phyloP scores from a whole-genome alignment of 2,888 invertebrate genomes.

The Zhengitettix transpicula region DNA sequence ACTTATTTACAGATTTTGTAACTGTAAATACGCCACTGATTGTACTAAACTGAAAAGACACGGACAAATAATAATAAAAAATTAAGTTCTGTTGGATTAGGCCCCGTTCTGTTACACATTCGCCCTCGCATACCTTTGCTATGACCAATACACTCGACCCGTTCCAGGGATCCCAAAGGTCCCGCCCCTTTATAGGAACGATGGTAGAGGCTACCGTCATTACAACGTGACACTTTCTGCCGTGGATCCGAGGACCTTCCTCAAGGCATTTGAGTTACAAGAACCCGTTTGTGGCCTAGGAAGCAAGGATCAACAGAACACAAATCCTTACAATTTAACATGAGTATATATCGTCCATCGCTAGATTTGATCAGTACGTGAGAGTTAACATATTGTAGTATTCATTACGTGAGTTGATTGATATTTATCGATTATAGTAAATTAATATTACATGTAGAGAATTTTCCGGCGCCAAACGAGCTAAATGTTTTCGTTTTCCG shows the following conservation, averaged over 20 bases:
- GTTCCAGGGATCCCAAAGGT: not conserved
- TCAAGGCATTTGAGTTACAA: not conserved
- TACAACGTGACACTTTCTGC: not conserved
- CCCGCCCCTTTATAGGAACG: not conserved
- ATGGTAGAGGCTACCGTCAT: not conserved
- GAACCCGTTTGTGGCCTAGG: not conserved
- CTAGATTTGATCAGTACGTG: not conserved
- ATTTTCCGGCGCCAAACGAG: too few relatives aligned
- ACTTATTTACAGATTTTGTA: too few relatives aligned
- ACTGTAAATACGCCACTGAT: too few relatives aligned
- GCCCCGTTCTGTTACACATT: not conserved
- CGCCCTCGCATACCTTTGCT: not conserved
- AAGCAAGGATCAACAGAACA: not conserved
- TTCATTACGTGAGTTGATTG: too few relatives aligned
- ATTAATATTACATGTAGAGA: too few relatives aligned
- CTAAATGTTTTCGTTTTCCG: too few relatives aligned
- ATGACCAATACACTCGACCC: not conserved
- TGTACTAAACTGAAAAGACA: too few relatives aligned
- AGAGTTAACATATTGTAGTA: not conserved
- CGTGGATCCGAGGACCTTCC: not conserved
- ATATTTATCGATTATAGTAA: too few relatives aligned
- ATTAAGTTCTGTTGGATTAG: not conserved
- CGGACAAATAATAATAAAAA: not conserved
- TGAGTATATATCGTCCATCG: not conserved
- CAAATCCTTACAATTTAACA: not conserved